A percentile compares a stretch with the other conserved stretches of the same genome.
Conservation (phyloP, 2,797 vertebrate species). For the Sphenopsis melanotis region DNA sequence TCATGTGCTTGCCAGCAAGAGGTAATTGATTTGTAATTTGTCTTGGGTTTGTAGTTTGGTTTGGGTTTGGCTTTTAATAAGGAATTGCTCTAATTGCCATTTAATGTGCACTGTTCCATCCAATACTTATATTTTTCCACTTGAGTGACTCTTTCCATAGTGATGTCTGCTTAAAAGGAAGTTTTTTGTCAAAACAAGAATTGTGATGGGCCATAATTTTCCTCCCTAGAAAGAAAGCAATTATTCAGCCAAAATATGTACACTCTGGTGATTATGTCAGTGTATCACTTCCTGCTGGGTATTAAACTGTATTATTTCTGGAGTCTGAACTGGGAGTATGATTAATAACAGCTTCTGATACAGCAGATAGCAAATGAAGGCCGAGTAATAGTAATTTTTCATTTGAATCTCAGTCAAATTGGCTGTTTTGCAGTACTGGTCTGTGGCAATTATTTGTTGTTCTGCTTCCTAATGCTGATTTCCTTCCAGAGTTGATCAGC, state of each 20-base stretch:
- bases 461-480: constrained; percentile 44
- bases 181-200: neutral
- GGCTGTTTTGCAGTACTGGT: constrained; percentile 55
- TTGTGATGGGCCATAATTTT: neutral
- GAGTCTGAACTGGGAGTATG: constrained; percentile 3
- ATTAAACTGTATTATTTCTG: constrained; percentile 23
- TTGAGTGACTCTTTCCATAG: neutral
- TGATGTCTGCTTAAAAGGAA: neutral
- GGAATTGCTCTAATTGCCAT: neutral
- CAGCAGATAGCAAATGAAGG: constrained; percentile 8
- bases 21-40: constrained; percentile 11
- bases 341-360: constrained; percentile 34
- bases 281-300: constrained; percentile 15
- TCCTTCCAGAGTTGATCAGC: constrained; percentile 23
- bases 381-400: constrained; percentile 60
- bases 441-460: constrained; percentile 46
- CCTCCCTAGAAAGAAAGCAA: neutral
- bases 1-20: neutral
- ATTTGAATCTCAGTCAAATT: constrained; percentile 55
- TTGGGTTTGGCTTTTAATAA: neutral
- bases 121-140: neutral
- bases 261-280: neutral
- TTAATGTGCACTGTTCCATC: neutral
- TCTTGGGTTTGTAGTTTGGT: neutral
- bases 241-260: neutral